Evolutionary conservation across 1,140 invertebrate genomes (phyloP).

Genomic region (Neuroterus valhalla): DNA sequence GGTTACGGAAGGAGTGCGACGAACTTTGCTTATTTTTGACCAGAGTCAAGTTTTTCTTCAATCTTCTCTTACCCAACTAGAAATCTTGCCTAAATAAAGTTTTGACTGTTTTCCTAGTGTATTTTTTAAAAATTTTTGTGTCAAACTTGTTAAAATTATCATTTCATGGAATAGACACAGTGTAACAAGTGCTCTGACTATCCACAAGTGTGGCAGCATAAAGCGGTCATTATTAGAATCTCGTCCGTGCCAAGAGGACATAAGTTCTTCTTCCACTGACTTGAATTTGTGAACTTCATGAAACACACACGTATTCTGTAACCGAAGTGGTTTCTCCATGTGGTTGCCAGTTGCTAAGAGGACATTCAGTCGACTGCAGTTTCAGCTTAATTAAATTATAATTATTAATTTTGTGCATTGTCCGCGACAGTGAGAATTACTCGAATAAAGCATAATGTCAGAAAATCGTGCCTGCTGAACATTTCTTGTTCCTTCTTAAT

Average conservation of each 20-base stretch:
- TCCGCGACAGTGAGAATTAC: constrained; percentile 31
- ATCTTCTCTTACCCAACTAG: too few relatives aligned
- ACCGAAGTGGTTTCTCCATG: constrained; percentile 57
- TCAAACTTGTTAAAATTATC: constrained; percentile 27
- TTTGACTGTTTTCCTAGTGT: not conserved
- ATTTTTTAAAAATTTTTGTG: not conserved
- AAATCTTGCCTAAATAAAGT: not conserved
- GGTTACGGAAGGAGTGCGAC: too few relatives aligned
- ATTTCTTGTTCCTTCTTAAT: not conserved
- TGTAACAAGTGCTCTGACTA: constrained; percentile 36
- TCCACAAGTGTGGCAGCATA: constrained; percentile 50
- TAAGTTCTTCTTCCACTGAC: constrained; percentile 48
- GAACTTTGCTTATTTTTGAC: too few relatives aligned
- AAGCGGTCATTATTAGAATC: constrained; percentile 69
- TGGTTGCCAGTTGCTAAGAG: constrained; percentile 64
- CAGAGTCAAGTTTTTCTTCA: too few relatives aligned
- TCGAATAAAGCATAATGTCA: not conserved
- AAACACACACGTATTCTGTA: constrained; percentile 35
- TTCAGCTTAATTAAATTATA: constrained; percentile 60
- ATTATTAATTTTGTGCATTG: constrained; percentile 48
- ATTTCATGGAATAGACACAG: constrained; percentile 33
- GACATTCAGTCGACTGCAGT: constrained; percentile 49
- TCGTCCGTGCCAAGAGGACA: constrained; percentile 48
- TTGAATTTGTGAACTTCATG: constrained; percentile 48
- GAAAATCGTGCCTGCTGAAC: not conserved